Base-by-base conservation (phyloP, 2,113 vertebrate species). In the Rhagologus leucostigma region DNA sequence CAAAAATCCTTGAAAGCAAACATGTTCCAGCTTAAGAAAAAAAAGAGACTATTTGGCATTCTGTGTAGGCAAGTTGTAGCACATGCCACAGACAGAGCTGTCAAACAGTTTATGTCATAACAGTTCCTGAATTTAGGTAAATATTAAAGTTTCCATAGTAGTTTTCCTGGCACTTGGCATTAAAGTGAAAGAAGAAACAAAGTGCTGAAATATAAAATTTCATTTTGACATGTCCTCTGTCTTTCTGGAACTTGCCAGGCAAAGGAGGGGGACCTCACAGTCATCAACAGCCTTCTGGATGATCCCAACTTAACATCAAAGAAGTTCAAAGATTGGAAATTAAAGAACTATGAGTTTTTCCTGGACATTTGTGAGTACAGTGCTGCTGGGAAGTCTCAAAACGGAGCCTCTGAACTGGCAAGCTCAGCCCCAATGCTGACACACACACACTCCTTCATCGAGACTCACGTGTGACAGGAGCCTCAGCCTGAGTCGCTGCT, bases 391-490 rank as follows among this genome's bases (percentile, higher is more conserved):
- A 97, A 97, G 85, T 93, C 98, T 49, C 98, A 98, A 92, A 98
- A 98, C 7, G 99, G 98, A 88, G 98, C 98, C 73, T 98, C 98
- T 81, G 98, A 99, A 97, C 98, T 98, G 57, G 98, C 98, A 57
- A 97, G 97, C 59, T 98, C 98, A 80, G 97, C 95, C 52, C 98
- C 98, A 5, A 96, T 98, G 97, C 98, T 99, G 97, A 98, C 98
- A 92, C 99, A 99, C 96, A 99, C 98, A 35, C 98, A 99, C 97
- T 99, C 99, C 74, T 99, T 99, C 98, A 99, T 99, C 55, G 99
- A 99, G 97, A 99, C 98, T 16, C 98, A 99, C 1, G 98, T 99
- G 97, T 99, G 98, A 97, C 86, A 67, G 71, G 74, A 77, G 73
- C 77, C 50, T 18, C 53, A 53, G 42, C 70, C 55, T 53, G 50